Percentiles rank a stretch among this genome's conserved stretches.
Evolutionary conservation across 2,113 vertebrate genomes (phyloP).

Genomic region (Pachycephala philippinensis): DNA sequence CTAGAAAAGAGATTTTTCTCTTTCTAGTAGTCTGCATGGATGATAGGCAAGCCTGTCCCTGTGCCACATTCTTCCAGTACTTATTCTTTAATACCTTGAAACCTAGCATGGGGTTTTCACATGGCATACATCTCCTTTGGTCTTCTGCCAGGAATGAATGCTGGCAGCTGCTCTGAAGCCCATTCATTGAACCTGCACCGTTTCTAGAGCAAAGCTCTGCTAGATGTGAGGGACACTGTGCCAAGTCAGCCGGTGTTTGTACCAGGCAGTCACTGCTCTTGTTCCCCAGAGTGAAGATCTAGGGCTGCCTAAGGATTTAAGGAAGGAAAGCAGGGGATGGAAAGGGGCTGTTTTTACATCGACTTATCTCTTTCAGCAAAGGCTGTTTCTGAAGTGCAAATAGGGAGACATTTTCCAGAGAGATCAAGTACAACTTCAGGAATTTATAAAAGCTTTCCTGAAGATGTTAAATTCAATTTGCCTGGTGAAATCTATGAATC

Average conservation of each 20-base stretch:
- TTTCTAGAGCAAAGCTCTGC: not conserved
- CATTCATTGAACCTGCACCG: not conserved
- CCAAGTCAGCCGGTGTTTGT: not conserved
- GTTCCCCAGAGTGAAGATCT: not conserved
- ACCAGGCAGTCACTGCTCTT: not conserved
- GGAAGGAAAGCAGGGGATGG: not conserved
- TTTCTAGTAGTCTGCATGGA: not conserved
- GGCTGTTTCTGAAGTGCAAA: not conserved
- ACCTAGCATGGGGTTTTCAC: not conserved
- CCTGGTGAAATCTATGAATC: not conserved
- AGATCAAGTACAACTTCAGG: not conserved
- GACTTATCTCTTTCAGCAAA: not conserved
- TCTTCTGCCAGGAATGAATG: not conserved
- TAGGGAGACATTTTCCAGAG: not conserved
- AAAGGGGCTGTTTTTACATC: not conserved
- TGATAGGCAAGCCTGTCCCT: not conserved
- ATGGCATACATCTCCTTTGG: not conserved
- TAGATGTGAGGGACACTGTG: not conserved
- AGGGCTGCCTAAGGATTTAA: not conserved
- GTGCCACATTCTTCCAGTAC: not conserved
- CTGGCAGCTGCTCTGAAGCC: not conserved
- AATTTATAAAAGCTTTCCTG: not conserved
- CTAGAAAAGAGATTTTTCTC: not conserved
- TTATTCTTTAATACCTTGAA: not conserved
- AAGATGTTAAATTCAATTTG: not conserved